Base-by-base conservation (phyloP, 2,888 invertebrate genomes). In the Colletes collaris region DNA sequence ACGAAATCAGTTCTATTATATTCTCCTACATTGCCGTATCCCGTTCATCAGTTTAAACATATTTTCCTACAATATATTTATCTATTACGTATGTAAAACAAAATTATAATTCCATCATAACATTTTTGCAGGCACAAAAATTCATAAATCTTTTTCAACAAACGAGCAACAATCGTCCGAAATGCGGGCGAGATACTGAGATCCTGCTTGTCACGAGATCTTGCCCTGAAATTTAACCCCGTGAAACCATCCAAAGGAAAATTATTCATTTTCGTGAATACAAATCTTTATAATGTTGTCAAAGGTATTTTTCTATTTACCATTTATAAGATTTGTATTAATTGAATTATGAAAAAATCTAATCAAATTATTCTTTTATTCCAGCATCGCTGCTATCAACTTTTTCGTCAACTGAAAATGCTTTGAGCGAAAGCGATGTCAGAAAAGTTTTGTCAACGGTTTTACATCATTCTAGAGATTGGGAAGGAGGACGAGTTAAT, bases 221-320 rank as follows among this genome's bases (percentile, higher is more conserved):
- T 60, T 60, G 60, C 60, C 4, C 16, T 60, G 60, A 60, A 60
- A 44, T 60, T 60, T 46, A 60, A 60, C 19, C 60, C 60, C 4
- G 60, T 60, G 27, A 60, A 60, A 60, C 5, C 60, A 19, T 60
- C 60, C 11, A 46, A 60, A 3, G 60, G 16, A 16, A 16, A 16
- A 16, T 16, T 16, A 16, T 16, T 16, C 16, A 16, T 16, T 16
- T 16, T 16, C 19, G 60, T 60, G 19, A 60, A 60, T 60, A 60
- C 60, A 19, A 60, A 60, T 60, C 60, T 49, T 60, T 60, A 60
- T 16, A 60, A 46, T 46, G 11, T 60, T 60, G 60, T 46, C 46
- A 60, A 60, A 60, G 46, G 60, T 46, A 60, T 19, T 60, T 60
- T 60, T 60, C 16, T 56, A 56, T 56, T 56, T 35, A 35, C 35